Evolutionary conservation across 1,140 invertebrate genomes (phyloP), one percentile per base, ranked within the genome.

Genomic region (Teleopsis dalmanni): DNA sequence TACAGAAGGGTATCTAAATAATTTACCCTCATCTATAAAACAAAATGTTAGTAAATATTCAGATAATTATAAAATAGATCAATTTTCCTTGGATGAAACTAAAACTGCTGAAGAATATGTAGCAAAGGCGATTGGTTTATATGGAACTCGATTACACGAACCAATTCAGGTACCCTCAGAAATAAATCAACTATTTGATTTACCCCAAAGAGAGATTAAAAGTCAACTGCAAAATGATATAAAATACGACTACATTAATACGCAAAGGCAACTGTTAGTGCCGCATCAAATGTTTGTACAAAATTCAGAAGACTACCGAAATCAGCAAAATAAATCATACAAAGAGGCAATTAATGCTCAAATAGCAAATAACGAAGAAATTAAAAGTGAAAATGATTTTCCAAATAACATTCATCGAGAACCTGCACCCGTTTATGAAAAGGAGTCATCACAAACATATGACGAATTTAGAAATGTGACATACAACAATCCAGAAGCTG

Each of bases 21-120:
- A n/a, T n/a, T n/a, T n/a, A n/a, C n/a, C n/a, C n/a, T n/a, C n/a
- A n/a, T n/a, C n/a, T n/a, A n/a, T n/a, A n/a, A n/a, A n/a, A n/a
- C n/a, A n/a, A n/a, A n/a, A n/a, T n/a, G n/a, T n/a, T n/a, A n/a
- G n/a, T n/a, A n/a, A n/a, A n/a, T n/a, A n/a, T n/a, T n/a, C n/a
- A n/a, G n/a, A n/a, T n/a, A n/a, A n/a, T n/a, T n/a, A n/a, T n/a
- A n/a, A n/a, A n/a, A n/a, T n/a, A n/a, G n/a, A n/a, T n/a, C n/a
- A n/a, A n/a, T n/a, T n/a, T 22, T 54, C 54, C n/a, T 48, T 68
- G n/a, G 65, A 69, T 37, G 65, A 69, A 14, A 57, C 65, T 1
- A 53, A 61, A 41, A 62, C 62, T 11, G 65, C 65, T 5, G 65
- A 60, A 5, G 65, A 69, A 40, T 69, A 69, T 36, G 65, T 69